Percentiles rank a stretch among this genome's conserved stretches.
These are phyloP conservation scores for Neogobius melanostomus DNA, from an alignment of 2,113 vertebrate genomes.

Conservation along the genomic window DNA sequence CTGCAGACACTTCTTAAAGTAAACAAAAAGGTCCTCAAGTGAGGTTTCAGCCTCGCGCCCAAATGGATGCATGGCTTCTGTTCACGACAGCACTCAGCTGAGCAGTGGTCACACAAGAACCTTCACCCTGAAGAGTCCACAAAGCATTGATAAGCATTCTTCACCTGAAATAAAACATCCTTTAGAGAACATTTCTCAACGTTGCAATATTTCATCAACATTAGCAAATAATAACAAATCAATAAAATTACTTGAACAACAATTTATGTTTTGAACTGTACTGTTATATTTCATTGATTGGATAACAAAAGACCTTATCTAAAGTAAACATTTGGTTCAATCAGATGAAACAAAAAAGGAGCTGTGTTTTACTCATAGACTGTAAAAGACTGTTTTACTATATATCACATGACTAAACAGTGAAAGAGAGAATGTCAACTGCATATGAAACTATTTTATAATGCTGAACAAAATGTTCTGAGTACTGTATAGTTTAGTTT, in stretches of 20 bases:
- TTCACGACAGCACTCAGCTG: constrained; percentile 2
- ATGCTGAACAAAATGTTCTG: background rate
- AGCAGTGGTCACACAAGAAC: constrained; percentile 32
- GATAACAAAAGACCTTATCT: background rate
- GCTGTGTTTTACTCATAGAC: too few species aligned
- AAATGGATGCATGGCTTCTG: constrained; percentile 79
- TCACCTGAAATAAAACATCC: constrained; percentile 34
- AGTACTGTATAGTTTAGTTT: background rate
- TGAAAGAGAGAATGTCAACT: background rate
- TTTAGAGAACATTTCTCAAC: background rate
- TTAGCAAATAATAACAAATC: background rate
- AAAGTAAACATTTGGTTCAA: too few species aligned
- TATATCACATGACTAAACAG: background rate
- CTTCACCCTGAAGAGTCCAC: background rate
- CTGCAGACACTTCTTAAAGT: constrained; percentile 84
- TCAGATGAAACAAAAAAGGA: too few species aligned
- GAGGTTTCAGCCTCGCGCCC: constrained; percentile 84
- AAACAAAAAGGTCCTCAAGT: constrained; percentile 80
- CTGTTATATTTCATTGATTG: background rate
- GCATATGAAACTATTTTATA: background rate
- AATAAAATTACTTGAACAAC: background rate
- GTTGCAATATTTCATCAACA: background rate
- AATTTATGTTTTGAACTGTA: background rate
- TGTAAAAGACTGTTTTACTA: background rate
- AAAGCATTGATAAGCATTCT: background rate